Evolutionary conservation across 2,797 vertebrate species (phyloP), one percentile per base, ranked within the genome.

Genomic region (Channa striata): DNA sequence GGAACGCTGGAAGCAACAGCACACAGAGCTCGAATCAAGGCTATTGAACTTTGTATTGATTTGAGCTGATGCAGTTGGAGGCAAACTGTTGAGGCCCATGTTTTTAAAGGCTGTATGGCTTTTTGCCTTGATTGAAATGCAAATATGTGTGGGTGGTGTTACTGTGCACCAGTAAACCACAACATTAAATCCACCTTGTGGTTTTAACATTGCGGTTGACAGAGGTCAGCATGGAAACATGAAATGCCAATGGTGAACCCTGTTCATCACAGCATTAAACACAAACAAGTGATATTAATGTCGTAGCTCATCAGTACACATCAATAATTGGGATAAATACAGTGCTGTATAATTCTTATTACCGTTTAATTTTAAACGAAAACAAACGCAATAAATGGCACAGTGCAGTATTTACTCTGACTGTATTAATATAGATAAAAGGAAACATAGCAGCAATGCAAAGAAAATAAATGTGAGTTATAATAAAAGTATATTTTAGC

Each of bases 41-140:
- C 25, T 72, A 78, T 64, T 87, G 68, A 84, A 77, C 68, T 62
- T 19, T 66, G 13, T 68, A 87, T 81, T 62, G 70, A 89, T 87
- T 82, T 44, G 12, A 74, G 62, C 42, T 23, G n/a, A 48, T 77
- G 61, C 34, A 2, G 20, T 62, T 59, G 70, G 66, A 86, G 54
- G 64, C 57, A 44, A 72, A 48, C 58, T 74, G 59, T 53, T 56
- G 59, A 66, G 40, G 54, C 17, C 49, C 21, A n/a, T 63, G 50
- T 77, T 51, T 62, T 70, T 63, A 52, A 70, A 59, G 56, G 30
- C 49, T 76, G 14, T 79, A 40, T 53, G 53, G 3, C 64, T 74
- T 74, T 78, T 44, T 40, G 8, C 2, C 37, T n/a, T 80, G 33
- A 69, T 48, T 80, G 50, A 60, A 78, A 80, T 79, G 58, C 8